phyloP scores from a whole-genome alignment of 1,140 invertebrate species.

The Trichonephila clavata region DNA sequence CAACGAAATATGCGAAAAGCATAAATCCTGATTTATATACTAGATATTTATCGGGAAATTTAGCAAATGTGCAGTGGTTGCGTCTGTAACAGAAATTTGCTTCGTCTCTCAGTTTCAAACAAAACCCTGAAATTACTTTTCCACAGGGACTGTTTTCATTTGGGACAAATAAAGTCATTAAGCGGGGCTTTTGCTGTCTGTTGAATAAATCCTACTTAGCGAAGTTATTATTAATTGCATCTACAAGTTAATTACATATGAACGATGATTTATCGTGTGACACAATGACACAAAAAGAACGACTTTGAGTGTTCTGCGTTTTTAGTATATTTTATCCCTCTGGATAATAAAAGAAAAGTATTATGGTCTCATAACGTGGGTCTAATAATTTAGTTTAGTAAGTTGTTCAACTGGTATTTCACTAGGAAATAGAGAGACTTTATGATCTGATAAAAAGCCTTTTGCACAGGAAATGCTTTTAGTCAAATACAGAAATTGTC shows the following conservation, averaged over 20 bases:
- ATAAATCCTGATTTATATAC: too few species aligned
- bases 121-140: background rate
- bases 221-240: background rate
- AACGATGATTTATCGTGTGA: background rate
- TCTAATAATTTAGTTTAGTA: background rate
- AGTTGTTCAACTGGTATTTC: background rate
- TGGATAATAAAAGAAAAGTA: background rate
- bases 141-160: background rate
- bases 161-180: background rate
- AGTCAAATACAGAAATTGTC: background rate
- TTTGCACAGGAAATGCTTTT: background rate
- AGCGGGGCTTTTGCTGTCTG: background rate
- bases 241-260: background rate
- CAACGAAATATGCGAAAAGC: too few species aligned
- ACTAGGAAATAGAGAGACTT: background rate
- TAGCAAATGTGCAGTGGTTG: too few species aligned
- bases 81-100: too few species aligned
- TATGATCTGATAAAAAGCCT: background rate
- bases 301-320: background rate
- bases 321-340: background rate
- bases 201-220: background rate
- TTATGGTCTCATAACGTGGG: too few species aligned
- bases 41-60: too few species aligned
- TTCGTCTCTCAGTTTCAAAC: background rate
- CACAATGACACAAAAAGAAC: background rate